phyloP scores from a whole-genome alignment of 2,888 invertebrate genomes.

The Pachydiplax longipennis region DNA sequence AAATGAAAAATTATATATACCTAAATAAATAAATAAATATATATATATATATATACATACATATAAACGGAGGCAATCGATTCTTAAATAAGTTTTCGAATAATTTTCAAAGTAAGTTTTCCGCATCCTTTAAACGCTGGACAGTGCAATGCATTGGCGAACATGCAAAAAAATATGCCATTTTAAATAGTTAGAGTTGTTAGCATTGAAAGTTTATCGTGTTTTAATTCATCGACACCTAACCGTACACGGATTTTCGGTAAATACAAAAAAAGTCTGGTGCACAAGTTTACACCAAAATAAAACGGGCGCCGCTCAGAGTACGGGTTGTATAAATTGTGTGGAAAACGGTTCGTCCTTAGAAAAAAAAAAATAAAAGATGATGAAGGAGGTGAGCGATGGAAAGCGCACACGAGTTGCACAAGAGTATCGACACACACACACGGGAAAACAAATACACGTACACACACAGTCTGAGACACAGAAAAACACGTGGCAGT shows the following conservation, averaged over 20 bases:
- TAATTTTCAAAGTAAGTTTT: not conserved
- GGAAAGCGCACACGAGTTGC: not conserved
- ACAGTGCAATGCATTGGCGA: conserved; percentile 25
- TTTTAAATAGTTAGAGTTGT: conserved; percentile 3
- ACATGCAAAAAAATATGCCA: not conserved
- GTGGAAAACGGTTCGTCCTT: not conserved
- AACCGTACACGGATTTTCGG: not conserved
- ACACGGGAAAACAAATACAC: not conserved
- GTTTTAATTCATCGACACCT: not conserved
- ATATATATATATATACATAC: not conserved
- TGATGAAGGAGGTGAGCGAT: not conserved
- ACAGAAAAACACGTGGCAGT: not conserved
- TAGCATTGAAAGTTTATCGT: not conserved
- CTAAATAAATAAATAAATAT: not conserved
- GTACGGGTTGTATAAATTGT: not conserved
- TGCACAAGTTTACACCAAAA: not conserved
- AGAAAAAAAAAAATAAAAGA: no score
- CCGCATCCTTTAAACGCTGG: conserved; percentile 17
- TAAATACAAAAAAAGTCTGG: not conserved
- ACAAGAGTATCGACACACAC: conserved; percentile 4
- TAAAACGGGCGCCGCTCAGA: not conserved
- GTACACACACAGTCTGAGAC: not conserved
- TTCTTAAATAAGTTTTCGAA: not conserved
- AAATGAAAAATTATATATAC: not conserved
- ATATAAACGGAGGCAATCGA: not conserved